phyloP scores from a whole-genome alignment of 2,113 vertebrate species.

The Nothobranchius kuhntae region DNA sequence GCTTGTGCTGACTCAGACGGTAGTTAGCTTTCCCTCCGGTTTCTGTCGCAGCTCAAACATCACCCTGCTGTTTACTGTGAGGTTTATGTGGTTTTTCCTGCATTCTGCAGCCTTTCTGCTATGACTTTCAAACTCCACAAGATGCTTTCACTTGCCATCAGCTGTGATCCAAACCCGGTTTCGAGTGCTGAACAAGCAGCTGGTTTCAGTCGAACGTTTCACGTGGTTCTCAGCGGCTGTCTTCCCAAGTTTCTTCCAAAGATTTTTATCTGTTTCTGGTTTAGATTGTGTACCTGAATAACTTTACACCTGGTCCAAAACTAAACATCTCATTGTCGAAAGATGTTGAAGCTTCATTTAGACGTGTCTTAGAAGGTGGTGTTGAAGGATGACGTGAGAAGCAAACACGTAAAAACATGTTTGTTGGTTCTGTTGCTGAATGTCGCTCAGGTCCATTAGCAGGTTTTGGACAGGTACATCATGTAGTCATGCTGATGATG shows the following conservation, averaged over 20 bases:
- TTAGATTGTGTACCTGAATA: background rate
- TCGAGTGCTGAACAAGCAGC: background rate
- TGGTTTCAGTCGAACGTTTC: background rate
- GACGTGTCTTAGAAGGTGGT: no score
- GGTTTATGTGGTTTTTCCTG: constrained; percentile 20
- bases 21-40: constrained; percentile 14
- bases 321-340: no score
- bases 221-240: background rate
- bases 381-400: no score
- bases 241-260: constrained; percentile 11
- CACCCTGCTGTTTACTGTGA: background rate
- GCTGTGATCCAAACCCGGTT: background rate
- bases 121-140: background rate
- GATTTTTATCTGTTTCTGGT: constrained; percentile 6
- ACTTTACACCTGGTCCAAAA: no score
- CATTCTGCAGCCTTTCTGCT: constrained; percentile 5
- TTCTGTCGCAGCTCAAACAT: constrained; percentile 9
- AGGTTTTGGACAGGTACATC: no score
- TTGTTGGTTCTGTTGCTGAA: no score
- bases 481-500: no score
- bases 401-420: no score
- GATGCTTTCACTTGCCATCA: constrained; percentile 35
- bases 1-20: background rate
- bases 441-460: no score
- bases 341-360: no score